Percentiles rank a stretch among this genome's conserved stretches.
Evolutionary conservation across 2,888 invertebrate genomes (phyloP).

Genomic region (Hyalella azteca): DNA sequence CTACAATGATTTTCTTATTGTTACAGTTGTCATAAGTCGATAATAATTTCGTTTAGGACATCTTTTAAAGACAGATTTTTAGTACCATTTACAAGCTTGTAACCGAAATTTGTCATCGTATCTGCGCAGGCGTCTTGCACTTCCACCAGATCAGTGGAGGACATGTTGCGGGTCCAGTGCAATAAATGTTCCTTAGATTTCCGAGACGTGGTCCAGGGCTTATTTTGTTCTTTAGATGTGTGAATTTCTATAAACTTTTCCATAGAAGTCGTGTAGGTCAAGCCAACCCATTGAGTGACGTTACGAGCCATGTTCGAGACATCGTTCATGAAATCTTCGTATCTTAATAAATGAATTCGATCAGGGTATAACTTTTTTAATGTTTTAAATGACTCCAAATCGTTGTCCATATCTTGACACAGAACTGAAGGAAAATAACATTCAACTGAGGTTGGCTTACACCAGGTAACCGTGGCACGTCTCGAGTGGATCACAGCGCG

Average conservation of each 20-base stretch:
- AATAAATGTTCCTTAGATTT: constrained; percentile 46
- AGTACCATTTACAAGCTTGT: constrained; percentile 40
- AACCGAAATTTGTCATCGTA: constrained; percentile 48
- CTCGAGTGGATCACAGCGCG: constrained; percentile 60
- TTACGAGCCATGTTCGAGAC: constrained; percentile 58
- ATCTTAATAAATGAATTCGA: constrained; percentile 59
- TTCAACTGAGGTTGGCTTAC: constrained; percentile 53
- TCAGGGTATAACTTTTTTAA: constrained; percentile 58
- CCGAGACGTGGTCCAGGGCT: constrained; percentile 53
- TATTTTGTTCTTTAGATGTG: constrained; percentile 48
- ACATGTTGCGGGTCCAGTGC: constrained; percentile 48
- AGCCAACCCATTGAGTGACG: constrained; percentile 60
- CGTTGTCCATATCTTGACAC: constrained; percentile 55
- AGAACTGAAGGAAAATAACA: constrained; percentile 53
- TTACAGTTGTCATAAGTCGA: background rate
- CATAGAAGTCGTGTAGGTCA: constrained; percentile 48
- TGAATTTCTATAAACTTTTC: constrained; percentile 43
- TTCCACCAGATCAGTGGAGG: background rate
- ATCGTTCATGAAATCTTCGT: constrained; percentile 60
- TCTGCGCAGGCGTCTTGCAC: constrained; percentile 42
- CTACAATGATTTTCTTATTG: too few relatives aligned
- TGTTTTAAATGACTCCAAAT: constrained; percentile 57
- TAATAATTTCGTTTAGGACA: background rate
- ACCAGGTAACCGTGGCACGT: constrained; percentile 59
- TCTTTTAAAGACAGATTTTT: constrained; percentile 39